Evolutionary conservation across 2,113 vertebrate species (phyloP), one percentile per base, ranked within the genome.

Genomic region (Anoura caudifer): DNA sequence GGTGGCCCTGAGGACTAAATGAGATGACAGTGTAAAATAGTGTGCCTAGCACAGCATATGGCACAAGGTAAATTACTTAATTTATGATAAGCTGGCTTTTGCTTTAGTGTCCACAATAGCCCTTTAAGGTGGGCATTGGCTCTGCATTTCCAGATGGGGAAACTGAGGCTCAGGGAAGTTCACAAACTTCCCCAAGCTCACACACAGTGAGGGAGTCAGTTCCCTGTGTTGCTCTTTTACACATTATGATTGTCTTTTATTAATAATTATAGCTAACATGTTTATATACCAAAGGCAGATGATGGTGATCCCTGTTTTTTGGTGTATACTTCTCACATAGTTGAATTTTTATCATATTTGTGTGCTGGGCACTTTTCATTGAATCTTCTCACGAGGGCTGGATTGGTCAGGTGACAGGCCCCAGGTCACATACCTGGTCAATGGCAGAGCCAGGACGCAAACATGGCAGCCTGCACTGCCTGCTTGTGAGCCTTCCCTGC

Each of bases 131-230:
- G 47, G 41, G 41, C 22, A 17, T 81, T 61, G 77, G 41, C 26
- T 19, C 31, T 2, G 3, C 38, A 11, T 73, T 77, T 76, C 61
- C 38, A 31, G n/a, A 6, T 82, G 50, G 79, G n/a, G 84, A 97
- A 93, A 87, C 56, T 63, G 89, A 97, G 90, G 73, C 91, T 97
- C 61, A 31, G 63, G 24, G 73, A 72, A 7, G 47, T 87, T 92
- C 76, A 50, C 19, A 65, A 0, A 56, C 4, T 67, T 82, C 19
- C 79, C 17, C 5, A 63, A 26, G 33, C 11, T 73, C 86, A 77
- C 70, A 61, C 80, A 70, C 9, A 63, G 59, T 1, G 2, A 47
- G 69, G 20, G 36, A 63, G 20, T 41, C 36, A 17, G 50, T 59
- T 70, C 67, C 43, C n/a, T 69, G 3, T 45, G 9, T 54, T 70